These are phyloP conservation scores for Cosmopolites sordidus DNA, from an alignment of 2,888 invertebrate genomes.

Conservation along the genomic window DNA sequence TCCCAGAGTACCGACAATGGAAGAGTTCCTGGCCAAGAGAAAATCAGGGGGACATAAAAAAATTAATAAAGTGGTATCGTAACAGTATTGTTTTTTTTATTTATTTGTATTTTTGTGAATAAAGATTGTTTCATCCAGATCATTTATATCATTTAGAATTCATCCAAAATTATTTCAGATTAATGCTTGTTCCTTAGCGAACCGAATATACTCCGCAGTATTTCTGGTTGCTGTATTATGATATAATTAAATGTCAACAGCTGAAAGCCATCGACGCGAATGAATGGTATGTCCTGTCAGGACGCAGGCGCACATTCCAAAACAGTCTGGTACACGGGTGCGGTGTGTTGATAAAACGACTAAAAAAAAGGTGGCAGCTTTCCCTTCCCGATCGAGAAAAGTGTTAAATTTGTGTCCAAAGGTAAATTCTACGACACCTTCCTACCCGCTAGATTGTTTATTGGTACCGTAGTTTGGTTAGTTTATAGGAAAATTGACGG, in stretches of 20 bases:
- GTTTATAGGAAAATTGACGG: not conserved
- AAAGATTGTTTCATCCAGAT: too few relatives aligned
- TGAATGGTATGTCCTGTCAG: not conserved
- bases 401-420: not conserved
- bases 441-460: too few relatives aligned
- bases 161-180: too few relatives aligned
- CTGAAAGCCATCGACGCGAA: too few relatives aligned
- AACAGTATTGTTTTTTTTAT: conserved; percentile 14
- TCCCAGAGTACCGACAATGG: conserved; percentile 52
- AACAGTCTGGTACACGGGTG: conserved; percentile 16
- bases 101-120: conserved; percentile 1
- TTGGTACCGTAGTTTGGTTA: too few relatives aligned
- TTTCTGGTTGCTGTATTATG: too few relatives aligned
- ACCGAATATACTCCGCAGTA: too few relatives aligned
- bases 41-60: conserved; percentile 43
- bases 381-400: not conserved
- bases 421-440: not conserved
- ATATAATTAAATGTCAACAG: too few relatives aligned
- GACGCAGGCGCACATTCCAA: conserved; percentile 8
- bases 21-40: conserved; percentile 51
- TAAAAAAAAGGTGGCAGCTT: not conserved
- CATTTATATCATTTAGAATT: too few relatives aligned
- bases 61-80: conserved; percentile 33
- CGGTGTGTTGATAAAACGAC: conserved; percentile 12
- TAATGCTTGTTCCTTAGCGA: too few relatives aligned